phyloP scores from a whole-genome alignment of 2,797 vertebrate genomes.

The Pempheris klunzingeri region DNA sequence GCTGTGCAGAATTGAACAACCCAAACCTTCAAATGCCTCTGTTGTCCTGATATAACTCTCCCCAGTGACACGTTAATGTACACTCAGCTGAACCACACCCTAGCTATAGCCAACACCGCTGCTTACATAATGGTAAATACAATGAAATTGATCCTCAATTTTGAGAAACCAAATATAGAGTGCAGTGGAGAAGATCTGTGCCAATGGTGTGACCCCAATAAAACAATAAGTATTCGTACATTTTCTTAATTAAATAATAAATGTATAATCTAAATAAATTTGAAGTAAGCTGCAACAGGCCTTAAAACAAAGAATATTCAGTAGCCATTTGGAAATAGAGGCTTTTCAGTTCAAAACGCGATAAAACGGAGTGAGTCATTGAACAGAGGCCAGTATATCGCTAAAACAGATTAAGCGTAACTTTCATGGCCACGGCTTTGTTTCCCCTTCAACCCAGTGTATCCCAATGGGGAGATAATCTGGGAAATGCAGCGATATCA shows the following conservation, averaged over 20 bases:
- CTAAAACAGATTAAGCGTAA: slow-evolving; percentile 79
- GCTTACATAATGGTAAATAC: slow-evolving; percentile 30
- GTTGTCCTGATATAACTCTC: slow-evolving; percentile 39
- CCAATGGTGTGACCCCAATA: background rate
- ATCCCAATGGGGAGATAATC: slow-evolving; percentile 81
- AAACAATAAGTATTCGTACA: background rate
- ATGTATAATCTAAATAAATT: slow-evolving; percentile 6
- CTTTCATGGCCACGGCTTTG: slow-evolving; percentile 76
- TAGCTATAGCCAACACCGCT: background rate
- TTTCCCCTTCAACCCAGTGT: slow-evolving; percentile 75
- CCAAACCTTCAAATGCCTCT: slow-evolving; percentile 18
- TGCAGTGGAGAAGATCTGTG: background rate
- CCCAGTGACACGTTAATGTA: slow-evolving; percentile 41
- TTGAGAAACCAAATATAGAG: slow-evolving; percentile 4
- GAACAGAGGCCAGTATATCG: slow-evolving; percentile 66
- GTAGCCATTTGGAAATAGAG: slow-evolving; percentile 54
- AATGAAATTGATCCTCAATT: slow-evolving; percentile 21
- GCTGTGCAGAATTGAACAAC: slow-evolving; percentile 32
- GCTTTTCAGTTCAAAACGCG: slow-evolving; percentile 44
- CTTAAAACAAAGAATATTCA: slow-evolving; percentile 30
- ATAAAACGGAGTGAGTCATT: slow-evolving; percentile 69
- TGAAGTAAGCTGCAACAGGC: background rate
- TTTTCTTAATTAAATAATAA: slow-evolving; percentile 7
- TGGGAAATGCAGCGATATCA: slow-evolving; percentile 80
- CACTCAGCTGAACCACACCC: slow-evolving; percentile 34